Conservation (phyloP, 2,797 vertebrate species). For the Hafferia zeledoni region DNA sequence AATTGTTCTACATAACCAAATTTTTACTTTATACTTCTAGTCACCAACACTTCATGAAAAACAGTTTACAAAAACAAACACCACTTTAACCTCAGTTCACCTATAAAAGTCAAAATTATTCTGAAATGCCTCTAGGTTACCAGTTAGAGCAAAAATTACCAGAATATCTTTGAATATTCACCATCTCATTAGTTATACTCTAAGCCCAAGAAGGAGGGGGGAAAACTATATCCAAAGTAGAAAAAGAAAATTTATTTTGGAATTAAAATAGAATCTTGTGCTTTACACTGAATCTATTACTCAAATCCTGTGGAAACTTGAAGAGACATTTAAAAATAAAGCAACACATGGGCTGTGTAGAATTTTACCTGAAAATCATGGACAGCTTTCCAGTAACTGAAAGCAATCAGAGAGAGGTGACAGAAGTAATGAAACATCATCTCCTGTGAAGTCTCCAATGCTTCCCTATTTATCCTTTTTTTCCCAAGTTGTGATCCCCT, state of each 20-base stretch:
- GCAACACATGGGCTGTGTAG: not conserved
- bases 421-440: not conserved
- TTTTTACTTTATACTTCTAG: not conserved
- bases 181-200: not conserved
- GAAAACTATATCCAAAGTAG: not conserved
- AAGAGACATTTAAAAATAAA: not conserved
- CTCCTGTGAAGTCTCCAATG: not conserved
- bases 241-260: not conserved
- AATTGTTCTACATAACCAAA: not conserved
- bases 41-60: not conserved
- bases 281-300: not conserved
- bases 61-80: not conserved
- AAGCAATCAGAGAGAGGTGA: not conserved
- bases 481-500: not conserved
- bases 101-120: not conserved
- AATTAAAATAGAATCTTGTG: not conserved
- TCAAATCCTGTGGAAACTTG: not conserved
- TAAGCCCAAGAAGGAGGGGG: not conserved
- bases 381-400: not conserved
- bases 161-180: not conserved
- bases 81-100: not conserved
- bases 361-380: not conserved
- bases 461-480: not conserved
- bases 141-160: not conserved
- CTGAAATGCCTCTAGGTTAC: not conserved